A percentile compares a stretch with the other conserved stretches of the same genome.
phyloP scores from a whole-genome alignment of 2,797 vertebrate genomes.

The Rhodeus uyekii region DNA sequence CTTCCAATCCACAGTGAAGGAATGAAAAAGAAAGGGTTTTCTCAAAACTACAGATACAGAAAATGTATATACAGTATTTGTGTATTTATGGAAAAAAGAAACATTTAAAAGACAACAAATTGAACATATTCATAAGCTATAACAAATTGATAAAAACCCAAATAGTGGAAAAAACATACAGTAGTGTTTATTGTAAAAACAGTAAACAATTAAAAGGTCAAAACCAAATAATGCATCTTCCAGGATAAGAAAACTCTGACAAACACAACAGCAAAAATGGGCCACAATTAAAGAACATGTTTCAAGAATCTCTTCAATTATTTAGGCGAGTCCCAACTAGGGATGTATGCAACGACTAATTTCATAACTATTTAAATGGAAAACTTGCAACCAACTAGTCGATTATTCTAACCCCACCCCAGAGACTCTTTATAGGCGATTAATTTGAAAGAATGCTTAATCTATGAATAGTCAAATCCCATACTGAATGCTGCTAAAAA shows the following conservation, averaged over 20 bases:
- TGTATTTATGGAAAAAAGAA: neutral
- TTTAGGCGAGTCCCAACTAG: constrained; percentile 19
- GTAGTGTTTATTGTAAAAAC: no score
- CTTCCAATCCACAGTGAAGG: neutral
- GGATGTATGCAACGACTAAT: no score
- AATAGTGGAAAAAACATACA: neutral
- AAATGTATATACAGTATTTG: no score
- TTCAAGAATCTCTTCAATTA: constrained; percentile 14
- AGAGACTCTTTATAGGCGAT: no score
- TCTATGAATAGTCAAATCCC: no score
- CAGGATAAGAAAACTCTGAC: neutral
- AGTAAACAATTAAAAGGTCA: neutral
- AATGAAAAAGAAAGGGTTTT: neutral
- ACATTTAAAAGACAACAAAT: neutral
- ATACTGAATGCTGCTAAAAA: no score
- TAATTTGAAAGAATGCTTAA: no score
- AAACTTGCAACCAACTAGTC: no score
- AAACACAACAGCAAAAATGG: neutral
- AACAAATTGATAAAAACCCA: neutral
- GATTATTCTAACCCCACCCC: no score
- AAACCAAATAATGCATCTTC: neutral
- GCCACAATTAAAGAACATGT: neutral
- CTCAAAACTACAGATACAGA: neutral
- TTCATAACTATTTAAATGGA: no score
- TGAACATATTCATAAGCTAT: neutral